Conservation (phyloP, 2,888 invertebrate species). For the Brachypalpus laphriformis region DNA sequence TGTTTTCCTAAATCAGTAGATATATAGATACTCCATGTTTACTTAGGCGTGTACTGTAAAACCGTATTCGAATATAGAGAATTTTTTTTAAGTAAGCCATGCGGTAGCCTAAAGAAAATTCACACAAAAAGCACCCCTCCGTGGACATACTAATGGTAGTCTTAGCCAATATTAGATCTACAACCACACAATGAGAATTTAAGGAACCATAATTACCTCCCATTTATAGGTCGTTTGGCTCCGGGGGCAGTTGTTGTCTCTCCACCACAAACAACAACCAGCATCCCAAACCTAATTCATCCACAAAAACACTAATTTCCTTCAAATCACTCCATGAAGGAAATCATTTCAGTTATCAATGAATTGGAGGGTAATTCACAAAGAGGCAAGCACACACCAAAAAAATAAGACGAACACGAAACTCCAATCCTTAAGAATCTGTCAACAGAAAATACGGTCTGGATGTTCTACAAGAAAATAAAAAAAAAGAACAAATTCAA, state of each 20-base stretch:
- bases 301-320: conserved; percentile 63
- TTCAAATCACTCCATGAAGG: conserved; percentile 61
- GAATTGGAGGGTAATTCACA: conserved; percentile 70
- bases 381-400: conserved; percentile 19
- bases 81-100: neutral
- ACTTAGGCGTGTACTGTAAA: neutral
- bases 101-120: neutral
- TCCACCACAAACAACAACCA: conserved; percentile 35
- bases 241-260: conserved; percentile 7
- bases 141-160: conserved; percentile 50
- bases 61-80: conserved; percentile 3
- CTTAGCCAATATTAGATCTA: conserved; percentile 40
- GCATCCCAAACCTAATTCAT: conserved; percentile 26
- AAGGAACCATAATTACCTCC: conserved; percentile 43
- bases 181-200: conserved; percentile 29
- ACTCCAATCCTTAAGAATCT: conserved; percentile 45
- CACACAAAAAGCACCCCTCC: neutral
- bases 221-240: conserved; percentile 37
- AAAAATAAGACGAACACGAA: neutral
- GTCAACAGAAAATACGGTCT: conserved; percentile 61
- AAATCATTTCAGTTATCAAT: conserved; percentile 72
- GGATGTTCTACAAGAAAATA: conserved; percentile 18
- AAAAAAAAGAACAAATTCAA: conserved; percentile 68
- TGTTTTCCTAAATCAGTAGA: conserved; percentile 10
- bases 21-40: neutral